Conservation (phyloP, 1,140 invertebrate species). For the Eubasilissa regina region DNA sequence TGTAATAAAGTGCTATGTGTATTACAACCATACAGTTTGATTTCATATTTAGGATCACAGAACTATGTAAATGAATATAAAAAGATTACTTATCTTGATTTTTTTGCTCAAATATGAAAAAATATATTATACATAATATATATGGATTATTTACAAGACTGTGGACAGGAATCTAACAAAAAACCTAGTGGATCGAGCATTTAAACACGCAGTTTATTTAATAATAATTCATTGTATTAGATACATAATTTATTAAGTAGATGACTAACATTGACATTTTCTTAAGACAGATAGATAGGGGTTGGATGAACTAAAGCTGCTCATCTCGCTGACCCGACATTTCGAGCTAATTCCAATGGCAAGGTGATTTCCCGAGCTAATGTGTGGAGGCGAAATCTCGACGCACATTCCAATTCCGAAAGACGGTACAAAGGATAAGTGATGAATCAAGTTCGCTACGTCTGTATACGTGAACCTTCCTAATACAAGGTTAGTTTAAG, state of each 20-base stretch:
- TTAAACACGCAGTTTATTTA: no score
- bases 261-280: constrained; percentile 22
- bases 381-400: neutral
- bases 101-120: no score
- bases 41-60: no score
- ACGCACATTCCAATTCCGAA: neutral
- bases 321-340: constrained; percentile 20
- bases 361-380: constrained; percentile 23
- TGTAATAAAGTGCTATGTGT: no score
- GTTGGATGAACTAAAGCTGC: constrained; percentile 3
- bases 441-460: constrained; percentile 29
- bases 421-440: constrained; percentile 1
- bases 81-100: no score
- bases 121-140: no score
- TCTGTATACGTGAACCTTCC: constrained; percentile 15
- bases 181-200: no score
- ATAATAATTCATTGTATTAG: no score
- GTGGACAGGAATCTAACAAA: no score
- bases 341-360: constrained; percentile 22
- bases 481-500: constrained; percentile 6
- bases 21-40: no score
- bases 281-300: constrained; percentile 6
- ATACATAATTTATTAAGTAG: neutral
- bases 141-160: no score
- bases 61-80: no score